phyloP scores from a whole-genome alignment of 1,140 invertebrate species.

The Trichogramma pretiosum region DNA sequence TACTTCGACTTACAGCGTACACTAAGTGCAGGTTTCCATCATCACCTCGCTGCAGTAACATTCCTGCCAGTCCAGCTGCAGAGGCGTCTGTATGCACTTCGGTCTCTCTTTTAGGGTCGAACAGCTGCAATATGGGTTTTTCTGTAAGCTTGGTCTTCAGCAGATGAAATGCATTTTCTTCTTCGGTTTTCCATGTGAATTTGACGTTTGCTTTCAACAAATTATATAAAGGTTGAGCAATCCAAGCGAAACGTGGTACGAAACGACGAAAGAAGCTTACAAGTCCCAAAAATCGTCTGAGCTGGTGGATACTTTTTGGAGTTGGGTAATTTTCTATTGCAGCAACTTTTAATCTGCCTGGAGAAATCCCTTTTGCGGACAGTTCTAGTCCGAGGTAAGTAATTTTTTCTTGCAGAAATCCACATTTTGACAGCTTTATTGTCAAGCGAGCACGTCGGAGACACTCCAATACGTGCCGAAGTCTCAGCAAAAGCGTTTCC shows the following conservation, averaged over 20 bases:
- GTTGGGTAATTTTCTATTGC: conserved; percentile 26
- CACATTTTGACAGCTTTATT: too few species aligned
- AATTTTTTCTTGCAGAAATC: too few species aligned
- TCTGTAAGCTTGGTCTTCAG: neutral
- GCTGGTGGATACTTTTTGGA: conserved; percentile 27
- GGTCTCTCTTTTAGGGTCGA: conserved; percentile 18
- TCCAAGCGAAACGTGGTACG: conserved; percentile 23
- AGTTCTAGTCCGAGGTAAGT: too few species aligned
- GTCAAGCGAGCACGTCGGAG: neutral
- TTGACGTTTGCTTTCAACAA: conserved; percentile 13
- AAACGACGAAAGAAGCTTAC: conserved; percentile 32
- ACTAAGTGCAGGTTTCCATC: conserved; percentile 4
- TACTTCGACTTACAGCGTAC: conserved; percentile 13
- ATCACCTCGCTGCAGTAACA: conserved; percentile 18
- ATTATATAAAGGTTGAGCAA: conserved; percentile 23
- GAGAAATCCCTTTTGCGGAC: too few species aligned
- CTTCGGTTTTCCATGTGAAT: conserved; percentile 12
- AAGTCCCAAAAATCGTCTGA: conserved; percentile 31
- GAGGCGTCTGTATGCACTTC: conserved; percentile 29
- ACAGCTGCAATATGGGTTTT: conserved; percentile 14
- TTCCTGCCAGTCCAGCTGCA: conserved; percentile 17
- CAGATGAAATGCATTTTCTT: conserved; percentile 5
- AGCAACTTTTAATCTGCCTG: conserved; percentile 25
- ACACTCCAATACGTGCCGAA: neutral
- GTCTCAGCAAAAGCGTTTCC: neutral